A percentile compares a stretch with the other conserved stretches of the same genome.
Conservation (phyloP, 2,113 vertebrate species). For the Stictonetta naevosa region DNA sequence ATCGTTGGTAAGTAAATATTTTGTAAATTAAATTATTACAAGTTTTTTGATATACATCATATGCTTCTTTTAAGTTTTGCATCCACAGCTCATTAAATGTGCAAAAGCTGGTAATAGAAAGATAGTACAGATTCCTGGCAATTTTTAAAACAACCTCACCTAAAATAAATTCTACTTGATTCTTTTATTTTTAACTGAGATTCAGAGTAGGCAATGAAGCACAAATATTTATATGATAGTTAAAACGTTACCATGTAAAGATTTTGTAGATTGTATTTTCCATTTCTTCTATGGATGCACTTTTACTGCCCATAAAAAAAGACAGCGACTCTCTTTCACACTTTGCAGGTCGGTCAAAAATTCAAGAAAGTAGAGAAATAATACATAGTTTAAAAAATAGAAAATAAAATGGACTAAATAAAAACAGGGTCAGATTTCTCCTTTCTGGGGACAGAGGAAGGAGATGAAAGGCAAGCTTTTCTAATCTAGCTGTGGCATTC, state of each 20-base stretch:
- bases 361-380: neutral
- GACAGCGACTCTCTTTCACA: neutral
- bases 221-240: neutral
- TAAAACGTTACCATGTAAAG: neutral
- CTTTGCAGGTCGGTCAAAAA: neutral
- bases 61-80: neutral
- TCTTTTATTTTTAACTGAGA: neutral
- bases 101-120: neutral
- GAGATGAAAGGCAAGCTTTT: neutral
- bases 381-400: neutral
- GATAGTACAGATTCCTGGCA: neutral
- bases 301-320: neutral
- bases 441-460: neutral
- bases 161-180: neutral
- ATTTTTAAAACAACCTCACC: neutral
- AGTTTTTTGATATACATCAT: neutral
- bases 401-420: neutral
- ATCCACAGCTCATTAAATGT: slow-evolving; percentile 34
- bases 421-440: neutral
- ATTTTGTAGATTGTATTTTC: neutral
- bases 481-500: neutral
- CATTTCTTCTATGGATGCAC: neutral
- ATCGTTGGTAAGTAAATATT: slow-evolving; percentile 32
- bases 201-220: neutral
- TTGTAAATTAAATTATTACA: slow-evolving; percentile 17